Evolutionary conservation across 2,113 vertebrate species (phyloP), one percentile per base, ranked within the genome.

Genomic region (Micromys minutus): DNA sequence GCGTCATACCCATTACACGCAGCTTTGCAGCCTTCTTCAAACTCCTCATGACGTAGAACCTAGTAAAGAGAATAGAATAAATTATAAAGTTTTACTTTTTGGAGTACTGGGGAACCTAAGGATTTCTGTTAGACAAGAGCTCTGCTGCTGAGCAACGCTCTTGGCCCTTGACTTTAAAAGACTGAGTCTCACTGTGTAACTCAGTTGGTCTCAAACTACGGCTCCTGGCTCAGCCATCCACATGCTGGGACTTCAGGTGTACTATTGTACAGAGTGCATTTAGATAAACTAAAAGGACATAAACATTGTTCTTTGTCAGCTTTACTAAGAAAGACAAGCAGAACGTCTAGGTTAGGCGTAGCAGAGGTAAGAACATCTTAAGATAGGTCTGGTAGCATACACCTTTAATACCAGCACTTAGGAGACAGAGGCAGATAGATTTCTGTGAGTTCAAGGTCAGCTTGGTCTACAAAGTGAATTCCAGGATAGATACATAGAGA

Each of bases 11-110:
- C 99, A 31, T 99, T 99, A 95, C 99, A 99, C 16, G 98, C 71
- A 67, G 99, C 99, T 96, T 99, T 99, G 97, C 99, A 99, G 95
- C 99, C 99, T 97, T 99, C 99, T 94, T 99, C 99, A 98, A 99
- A 99, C 95, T 99, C 99, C 91, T 99, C 99, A 80, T 99, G 99
- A 13, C 99, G 98, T 91, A 99, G 98, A 97, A 99, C 97, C 99
- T 99, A 65, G 6, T 50, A 85, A 81, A 84, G n/a, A 45, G 92
- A 94, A 59, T 5, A 91, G 36, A 89, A 87, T n/a, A 88, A 91
- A 90, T 3, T 65, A 7, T 76, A 16, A 83, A 45, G 81, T 67
- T 94, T 81, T 94, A 75, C 52, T n/a, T 55, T 57, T 65, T 85
- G 47, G 36, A 71, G 22, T 39, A 7, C 85, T 6, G 34, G 45